Conservation (phyloP, 2,113 vertebrate species). For the Formicarius rufipectus region DNA sequence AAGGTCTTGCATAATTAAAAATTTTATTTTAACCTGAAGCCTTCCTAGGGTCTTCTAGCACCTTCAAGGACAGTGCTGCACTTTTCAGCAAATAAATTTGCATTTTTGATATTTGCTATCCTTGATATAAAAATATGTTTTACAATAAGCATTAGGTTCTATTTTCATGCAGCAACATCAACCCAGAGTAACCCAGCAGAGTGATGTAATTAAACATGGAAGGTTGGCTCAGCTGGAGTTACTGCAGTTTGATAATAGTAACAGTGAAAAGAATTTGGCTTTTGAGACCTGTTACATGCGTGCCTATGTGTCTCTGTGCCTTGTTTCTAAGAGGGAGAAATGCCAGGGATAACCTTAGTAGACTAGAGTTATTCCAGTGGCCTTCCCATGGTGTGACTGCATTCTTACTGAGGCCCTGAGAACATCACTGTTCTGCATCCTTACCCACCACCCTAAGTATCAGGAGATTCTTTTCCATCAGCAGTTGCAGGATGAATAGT, state of each 20-base stretch:
- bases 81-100: background rate
- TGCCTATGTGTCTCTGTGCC: background rate
- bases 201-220: background rate
- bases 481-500: background rate
- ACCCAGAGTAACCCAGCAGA: background rate
- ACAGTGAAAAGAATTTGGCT: background rate
- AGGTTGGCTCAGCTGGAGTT: background rate
- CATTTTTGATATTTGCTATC: background rate
- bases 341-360: background rate
- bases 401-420: background rate
- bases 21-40: background rate
- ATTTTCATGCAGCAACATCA: background rate
- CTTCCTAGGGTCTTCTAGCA: background rate
- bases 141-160: background rate
- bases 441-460: accelerated
- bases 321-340: background rate
- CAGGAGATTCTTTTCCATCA: background rate
- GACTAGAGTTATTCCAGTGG: background rate
- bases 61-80: background rate
- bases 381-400: background rate
- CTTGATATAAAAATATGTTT: background rate
- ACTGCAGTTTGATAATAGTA: background rate
- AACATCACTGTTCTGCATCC: accelerated
- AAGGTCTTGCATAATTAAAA: background rate
- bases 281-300: accelerated